These are phyloP conservation scores for Heteromurus nitidus DNA, from an alignment of 2,888 invertebrate genomes.

Conservation along the genomic window DNA sequence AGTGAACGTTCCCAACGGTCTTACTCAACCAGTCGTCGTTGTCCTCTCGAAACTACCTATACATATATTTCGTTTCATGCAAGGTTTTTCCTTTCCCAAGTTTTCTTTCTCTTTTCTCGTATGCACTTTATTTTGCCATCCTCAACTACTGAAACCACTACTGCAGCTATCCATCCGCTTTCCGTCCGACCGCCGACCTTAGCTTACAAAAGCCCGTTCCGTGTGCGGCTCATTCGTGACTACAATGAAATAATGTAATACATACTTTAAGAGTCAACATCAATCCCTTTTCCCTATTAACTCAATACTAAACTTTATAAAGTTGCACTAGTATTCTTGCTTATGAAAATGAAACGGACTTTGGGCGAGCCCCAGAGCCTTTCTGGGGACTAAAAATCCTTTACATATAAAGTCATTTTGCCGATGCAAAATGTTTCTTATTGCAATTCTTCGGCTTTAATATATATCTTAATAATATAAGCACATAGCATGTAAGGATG, in stretches of 20 bases:
- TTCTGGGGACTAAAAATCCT: neutral
- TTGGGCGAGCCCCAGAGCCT: neutral
- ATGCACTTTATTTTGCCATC: neutral
- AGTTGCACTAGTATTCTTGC: neutral
- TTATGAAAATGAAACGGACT: neutral
- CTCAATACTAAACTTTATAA: neutral
- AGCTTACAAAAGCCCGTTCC: conserved; percentile 2
- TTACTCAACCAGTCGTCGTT: conserved; percentile 1
- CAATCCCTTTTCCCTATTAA: neutral
- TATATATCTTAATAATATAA: neutral
- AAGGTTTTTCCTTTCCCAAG: conserved; percentile 2
- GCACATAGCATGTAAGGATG: neutral
- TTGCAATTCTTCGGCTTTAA: neutral
- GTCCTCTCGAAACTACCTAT: neutral
- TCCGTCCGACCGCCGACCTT: conserved; percentile 24
- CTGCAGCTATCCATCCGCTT: conserved; percentile 13
- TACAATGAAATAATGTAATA: neutral
- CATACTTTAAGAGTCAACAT: conserved; percentile 2
- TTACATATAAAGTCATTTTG: neutral
- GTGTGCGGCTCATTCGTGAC: conserved; percentile 5
- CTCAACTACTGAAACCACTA: conserved; percentile 5
- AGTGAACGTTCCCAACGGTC: conserved; percentile 21
- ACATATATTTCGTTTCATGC: neutral
- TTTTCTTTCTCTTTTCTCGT: conserved; percentile 7
- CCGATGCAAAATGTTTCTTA: conserved; percentile 2